phyloP scores from a whole-genome alignment of 2,797 vertebrate species.

The Scolopax bukidnonensis region DNA sequence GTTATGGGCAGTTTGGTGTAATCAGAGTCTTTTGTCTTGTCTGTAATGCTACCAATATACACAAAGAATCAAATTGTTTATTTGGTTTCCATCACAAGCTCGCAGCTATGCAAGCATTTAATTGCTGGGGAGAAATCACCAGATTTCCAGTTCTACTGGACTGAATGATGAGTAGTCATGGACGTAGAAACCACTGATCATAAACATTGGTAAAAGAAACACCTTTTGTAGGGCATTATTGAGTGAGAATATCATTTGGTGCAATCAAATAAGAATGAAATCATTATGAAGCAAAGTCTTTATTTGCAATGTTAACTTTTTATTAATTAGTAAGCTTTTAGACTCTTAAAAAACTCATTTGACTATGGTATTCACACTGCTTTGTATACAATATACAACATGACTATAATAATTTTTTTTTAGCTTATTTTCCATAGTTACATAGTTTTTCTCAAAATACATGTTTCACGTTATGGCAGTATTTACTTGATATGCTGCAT shows the following conservation, averaged over 20 bases:
- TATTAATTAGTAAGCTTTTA: background rate
- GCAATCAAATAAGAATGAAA: background rate
- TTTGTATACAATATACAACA: background rate
- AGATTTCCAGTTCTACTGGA: background rate
- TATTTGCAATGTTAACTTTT: background rate
- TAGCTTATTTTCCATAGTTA: background rate
- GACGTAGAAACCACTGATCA: accelerated
- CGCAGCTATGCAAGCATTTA: background rate
- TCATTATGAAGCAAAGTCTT: background rate
- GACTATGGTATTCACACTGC: background rate
- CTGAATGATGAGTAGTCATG: accelerated
- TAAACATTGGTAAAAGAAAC: background rate
- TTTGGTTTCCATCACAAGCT: background rate
- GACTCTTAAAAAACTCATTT: background rate
- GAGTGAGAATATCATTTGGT: background rate
- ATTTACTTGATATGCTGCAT: background rate
- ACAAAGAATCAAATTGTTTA: background rate
- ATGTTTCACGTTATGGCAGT: accelerated
- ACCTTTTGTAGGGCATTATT: accelerated
- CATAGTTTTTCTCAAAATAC: background rate
- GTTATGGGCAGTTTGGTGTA: background rate
- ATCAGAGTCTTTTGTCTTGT: background rate
- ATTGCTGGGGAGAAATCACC: background rate
- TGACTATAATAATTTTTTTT: background rate
- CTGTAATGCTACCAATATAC: background rate